Base-by-base conservation (phyloP, 2,888 invertebrate genomes). In the Siphlonurus alternatus region DNA sequence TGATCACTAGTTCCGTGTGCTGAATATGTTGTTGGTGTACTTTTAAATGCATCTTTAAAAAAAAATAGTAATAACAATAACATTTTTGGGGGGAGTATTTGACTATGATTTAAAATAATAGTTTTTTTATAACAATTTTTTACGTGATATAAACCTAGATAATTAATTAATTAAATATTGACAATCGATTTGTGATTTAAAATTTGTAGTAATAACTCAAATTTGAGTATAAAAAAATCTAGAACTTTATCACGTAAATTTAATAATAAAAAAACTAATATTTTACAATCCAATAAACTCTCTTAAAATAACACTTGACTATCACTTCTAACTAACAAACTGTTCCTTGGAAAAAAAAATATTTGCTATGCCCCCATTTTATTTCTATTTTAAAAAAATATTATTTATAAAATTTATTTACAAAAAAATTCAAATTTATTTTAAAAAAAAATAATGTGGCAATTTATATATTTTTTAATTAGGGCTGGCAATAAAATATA, bases 21-120 rank as follows among this genome's bases (percentile, higher is more conserved):
- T 65, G 67, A 66, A 65, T 63, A 65, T 64, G 66, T 68, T 67
- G 67, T 68, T 67, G 68, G 67, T 67, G 68, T 68, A 65, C 7
- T 20, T 20, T 10, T 56, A 56, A 56, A 56, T 7, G 22, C 5
- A 56, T 38, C 15, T 10, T 7, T 18, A 56, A 56, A 20, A 56
- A 56, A 18, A 7, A 56, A 56, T 38, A 38, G 15, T 38, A 38
- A 38, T 38, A 38, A 38, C 15, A 10, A 38, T 38, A 38, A 38
- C 38, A 38, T 38, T 38, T 38, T 38, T 38, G 5, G 38, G 38
- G 38, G 38, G 38, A 38, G 38, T 38, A 38, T 38, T 38, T 38
- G 5, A 15, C 5, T 38, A 38, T 15, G 38, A 38, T 38, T 38
- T 38, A 38, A 38, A 38, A 15, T 38, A 38, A 38, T 38, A 38